phyloP scores from a whole-genome alignment of 2,888 invertebrate species.

The Rhagonycha fulva region DNA sequence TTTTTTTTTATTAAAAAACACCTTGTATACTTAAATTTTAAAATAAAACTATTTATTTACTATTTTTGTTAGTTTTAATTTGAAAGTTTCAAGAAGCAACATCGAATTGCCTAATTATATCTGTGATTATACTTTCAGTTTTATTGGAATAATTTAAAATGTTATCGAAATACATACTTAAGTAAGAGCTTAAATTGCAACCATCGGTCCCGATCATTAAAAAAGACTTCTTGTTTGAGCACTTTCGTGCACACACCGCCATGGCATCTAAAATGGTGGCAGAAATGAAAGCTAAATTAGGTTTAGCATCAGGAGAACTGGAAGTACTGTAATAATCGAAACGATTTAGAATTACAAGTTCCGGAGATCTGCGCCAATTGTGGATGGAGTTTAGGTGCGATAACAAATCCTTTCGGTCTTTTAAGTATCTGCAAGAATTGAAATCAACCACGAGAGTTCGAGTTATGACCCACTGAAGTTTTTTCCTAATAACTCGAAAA shows the following conservation, averaged over 20 bases:
- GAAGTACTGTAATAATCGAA: constrained; percentile 42
- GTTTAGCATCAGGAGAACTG: not conserved
- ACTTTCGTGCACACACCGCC: constrained; percentile 37
- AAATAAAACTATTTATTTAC: not conserved
- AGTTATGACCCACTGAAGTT: too few relatives aligned
- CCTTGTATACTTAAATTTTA: not conserved
- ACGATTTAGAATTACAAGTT: constrained; percentile 44
- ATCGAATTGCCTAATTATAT: not conserved
- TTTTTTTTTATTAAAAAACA: not conserved
- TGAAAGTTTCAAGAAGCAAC: not conserved
- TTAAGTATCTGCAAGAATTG: constrained; percentile 46
- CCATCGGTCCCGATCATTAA: constrained; percentile 4
- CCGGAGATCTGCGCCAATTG: constrained; percentile 45
- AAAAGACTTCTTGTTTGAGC: constrained; percentile 6
- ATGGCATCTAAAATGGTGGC: constrained; percentile 44
- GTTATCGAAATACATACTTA: constrained; percentile 1
- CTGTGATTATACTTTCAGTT: not conserved
- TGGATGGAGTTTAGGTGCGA: constrained; percentile 48
- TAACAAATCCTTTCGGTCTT: constrained; percentile 44
- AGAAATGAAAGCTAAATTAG: constrained; percentile 40
- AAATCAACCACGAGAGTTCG: not conserved
- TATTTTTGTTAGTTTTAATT: not conserved
- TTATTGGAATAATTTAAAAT: not conserved
- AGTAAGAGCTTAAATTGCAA: not conserved
- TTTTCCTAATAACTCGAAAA: too few relatives aligned